Evolutionary conservation across 2,113 vertebrate genomes (phyloP).

Genomic region (Cryptoleucopteryx plumbea): DNA sequence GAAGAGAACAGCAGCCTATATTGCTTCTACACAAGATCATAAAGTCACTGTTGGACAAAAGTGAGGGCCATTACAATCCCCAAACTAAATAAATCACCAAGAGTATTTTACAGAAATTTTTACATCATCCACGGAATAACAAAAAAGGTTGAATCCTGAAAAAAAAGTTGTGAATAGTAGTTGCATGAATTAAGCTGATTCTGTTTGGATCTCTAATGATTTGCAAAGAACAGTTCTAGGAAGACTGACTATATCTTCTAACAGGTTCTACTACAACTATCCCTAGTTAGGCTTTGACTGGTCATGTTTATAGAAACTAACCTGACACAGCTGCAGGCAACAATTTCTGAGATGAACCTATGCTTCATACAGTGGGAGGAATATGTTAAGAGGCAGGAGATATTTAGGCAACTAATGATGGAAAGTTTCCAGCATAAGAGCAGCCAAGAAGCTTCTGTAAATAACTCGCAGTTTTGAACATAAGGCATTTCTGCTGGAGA

Average conservation of each 20-base stretch:
- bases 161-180: background rate
- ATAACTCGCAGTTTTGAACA: constrained; percentile 56
- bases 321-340: constrained; percentile 36
- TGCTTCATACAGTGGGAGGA: background rate
- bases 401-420: constrained; percentile 51
- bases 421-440: constrained; percentile 50
- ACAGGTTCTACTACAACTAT: background rate
- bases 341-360: background rate
- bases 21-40: background rate
- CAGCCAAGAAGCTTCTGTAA: constrained; percentile 63
- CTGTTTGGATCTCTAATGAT: background rate
- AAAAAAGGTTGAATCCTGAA: background rate
- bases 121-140: background rate
- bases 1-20: background rate
- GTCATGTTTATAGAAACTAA: constrained; percentile 13
- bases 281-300: background rate
- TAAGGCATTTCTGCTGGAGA: constrained; percentile 48
- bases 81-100: background rate
- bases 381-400: constrained; percentile 30
- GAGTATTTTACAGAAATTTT: background rate
- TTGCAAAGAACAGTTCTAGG: background rate
- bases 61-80: background rate
- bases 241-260: background rate
- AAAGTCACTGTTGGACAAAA: background rate
- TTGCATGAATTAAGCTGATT: background rate